Percentiles rank a stretch among this genome's conserved stretches.
These are phyloP conservation scores for Urophycis tenuis DNA, from an alignment of 2,797 vertebrate species.

Conservation along the genomic window DNA sequence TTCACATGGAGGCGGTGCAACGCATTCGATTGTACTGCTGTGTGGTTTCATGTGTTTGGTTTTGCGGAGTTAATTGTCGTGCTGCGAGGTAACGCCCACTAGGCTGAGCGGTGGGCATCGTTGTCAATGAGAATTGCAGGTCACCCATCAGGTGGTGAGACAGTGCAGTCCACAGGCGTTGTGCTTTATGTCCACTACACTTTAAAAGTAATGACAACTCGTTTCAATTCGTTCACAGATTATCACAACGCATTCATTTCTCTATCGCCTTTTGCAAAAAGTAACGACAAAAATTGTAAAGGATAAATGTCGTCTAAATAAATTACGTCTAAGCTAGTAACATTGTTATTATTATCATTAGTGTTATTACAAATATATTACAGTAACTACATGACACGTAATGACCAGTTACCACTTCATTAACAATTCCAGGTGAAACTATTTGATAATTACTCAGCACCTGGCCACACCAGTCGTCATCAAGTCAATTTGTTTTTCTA, in stretches of 20 bases:
- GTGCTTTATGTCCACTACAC: not conserved
- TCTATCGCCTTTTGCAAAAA: not conserved
- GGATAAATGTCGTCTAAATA: not conserved
- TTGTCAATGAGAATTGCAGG: not conserved
- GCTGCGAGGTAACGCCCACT: not conserved
- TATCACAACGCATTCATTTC: not conserved
- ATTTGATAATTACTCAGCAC: not conserved
- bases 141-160: not conserved
- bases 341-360: not conserved
- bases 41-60: not conserved
- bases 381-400: not conserved
- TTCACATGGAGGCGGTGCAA: no score
- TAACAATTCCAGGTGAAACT: not conserved
- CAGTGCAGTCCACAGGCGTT: not conserved
- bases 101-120: not conserved
- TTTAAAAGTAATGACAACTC: not conserved
- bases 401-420: not conserved
- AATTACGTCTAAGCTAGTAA: not conserved
- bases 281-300: not conserved
- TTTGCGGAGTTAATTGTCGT: not conserved
- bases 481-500: not conserved
- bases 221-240: not conserved
- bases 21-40: not conserved
- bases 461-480: not conserved
- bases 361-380: not conserved